These are phyloP conservation scores for Cistogaster globosa DNA, from an alignment of 2,888 invertebrate genomes.

Conservation along the genomic window DNA sequence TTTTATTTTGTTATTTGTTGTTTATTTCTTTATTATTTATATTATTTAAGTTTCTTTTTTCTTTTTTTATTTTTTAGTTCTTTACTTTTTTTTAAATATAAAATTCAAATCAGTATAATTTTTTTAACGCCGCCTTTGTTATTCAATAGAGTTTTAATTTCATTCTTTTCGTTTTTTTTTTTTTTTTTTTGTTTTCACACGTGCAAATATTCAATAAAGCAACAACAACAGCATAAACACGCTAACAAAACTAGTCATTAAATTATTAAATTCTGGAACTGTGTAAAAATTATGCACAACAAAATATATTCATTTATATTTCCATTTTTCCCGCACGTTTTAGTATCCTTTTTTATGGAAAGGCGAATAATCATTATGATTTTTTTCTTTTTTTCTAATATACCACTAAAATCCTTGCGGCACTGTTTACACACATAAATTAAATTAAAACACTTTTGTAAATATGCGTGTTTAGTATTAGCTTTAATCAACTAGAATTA, in stretches of 20 bases:
- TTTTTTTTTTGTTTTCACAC: no score
- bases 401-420: slow-evolving; percentile 10
- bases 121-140: no score
- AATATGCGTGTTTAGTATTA: slow-evolving; percentile 61
- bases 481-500: slow-evolving; percentile 63
- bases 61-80: no score
- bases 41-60: neutral
- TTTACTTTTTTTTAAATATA: no score
- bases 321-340: neutral
- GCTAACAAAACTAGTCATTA: neutral
- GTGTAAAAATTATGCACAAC: slow-evolving; percentile 14
- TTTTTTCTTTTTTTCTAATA: neutral
- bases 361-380: neutral
- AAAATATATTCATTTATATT: neutral
- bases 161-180: no score
- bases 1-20: no score
- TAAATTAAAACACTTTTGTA: slow-evolving; percentile 36
- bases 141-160: no score
- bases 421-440: neutral
- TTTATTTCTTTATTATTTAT: no score
- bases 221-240: no score
- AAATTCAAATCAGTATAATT: no score
- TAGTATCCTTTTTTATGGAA: neutral
- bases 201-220: no score
- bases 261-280: slow-evolving; percentile 15